These are phyloP conservation scores for Chrysomela aeneicollis DNA, from an alignment of 2,888 invertebrate genomes.

Conservation along the genomic window DNA sequence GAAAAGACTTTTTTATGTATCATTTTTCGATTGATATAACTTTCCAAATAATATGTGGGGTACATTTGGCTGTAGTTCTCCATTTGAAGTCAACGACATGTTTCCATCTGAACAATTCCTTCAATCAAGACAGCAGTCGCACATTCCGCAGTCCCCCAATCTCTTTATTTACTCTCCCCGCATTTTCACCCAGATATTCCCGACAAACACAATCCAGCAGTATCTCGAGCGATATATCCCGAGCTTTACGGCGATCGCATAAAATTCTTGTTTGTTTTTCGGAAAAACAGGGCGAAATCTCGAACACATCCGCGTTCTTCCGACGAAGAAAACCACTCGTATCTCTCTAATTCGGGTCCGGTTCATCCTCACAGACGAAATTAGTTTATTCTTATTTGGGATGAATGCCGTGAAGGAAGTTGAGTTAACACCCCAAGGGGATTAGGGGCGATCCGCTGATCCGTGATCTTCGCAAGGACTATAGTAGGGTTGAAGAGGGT, in stretches of 20 bases:
- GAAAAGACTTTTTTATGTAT: too few relatives aligned
- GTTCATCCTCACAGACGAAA: constrained; percentile 33
- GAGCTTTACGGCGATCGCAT: constrained; percentile 25
- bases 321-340: constrained; percentile 18
- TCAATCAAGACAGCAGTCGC: background rate
- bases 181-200: constrained; percentile 5
- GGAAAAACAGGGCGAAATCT: constrained; percentile 18
- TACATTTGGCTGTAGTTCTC: background rate
- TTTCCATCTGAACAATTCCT: background rate
- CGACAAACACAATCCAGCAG: constrained; percentile 1
- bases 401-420: constrained; percentile 37
- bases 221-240: constrained; percentile 22
- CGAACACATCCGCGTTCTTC: constrained; percentile 8
- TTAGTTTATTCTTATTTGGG: constrained; percentile 43
- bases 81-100: background rate
- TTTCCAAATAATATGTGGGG: background rate
- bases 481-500: background rate
- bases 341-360: constrained; percentile 36
- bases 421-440: constrained; percentile 35
- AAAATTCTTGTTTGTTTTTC: constrained; percentile 27
- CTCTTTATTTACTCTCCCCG: constrained; percentile 3
- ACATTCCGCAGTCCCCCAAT: background rate
- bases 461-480: constrained; percentile 31
- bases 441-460: constrained; percentile 32
- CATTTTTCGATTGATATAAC: too few relatives aligned